Evolutionary conservation across 1,140 invertebrate species (phyloP), one percentile per base, ranked within the genome.

Genomic region (Homalodisca vitripennis): DNA sequence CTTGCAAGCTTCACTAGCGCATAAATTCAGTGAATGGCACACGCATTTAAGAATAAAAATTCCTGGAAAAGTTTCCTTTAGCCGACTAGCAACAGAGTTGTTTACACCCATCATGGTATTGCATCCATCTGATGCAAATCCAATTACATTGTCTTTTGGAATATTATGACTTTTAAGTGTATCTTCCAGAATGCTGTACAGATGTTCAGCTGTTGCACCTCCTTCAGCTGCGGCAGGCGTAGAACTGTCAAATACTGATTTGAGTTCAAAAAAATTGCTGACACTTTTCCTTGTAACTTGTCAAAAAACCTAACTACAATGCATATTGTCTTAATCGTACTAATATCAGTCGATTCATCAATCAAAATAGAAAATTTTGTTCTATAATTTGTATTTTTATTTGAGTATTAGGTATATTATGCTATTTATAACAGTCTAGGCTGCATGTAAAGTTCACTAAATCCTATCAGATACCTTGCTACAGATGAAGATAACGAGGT

Each of bases 11-110:
- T 80, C 71, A 67, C 73, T 76, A 0, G 75, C 76, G 70, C 75
- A 77, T 13, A 79, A 68, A 70, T 79, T 76, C 27, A 78, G 68
- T 27, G 75, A 78, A 68, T 81, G 79, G 67, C 78, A 79, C 13
- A 80, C 70, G 74, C 78, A 81, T 75, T 80, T 80, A 27, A 76
- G 70, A 2, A 80, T 72, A 14, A 55, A 63, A 2, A 80, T 76
- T 1, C 74, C 76, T 20, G 77, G 77, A n/a, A 34, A 71, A 51
- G 51, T 41, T 51, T 75, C 57, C 41, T 53, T 24, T 60, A 80
- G 70, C 66, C 75, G 46, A 22, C 26, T 67, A 12, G 74, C 72
- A 10, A 80, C 75, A 17, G 78, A 80, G 73, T 80, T 79, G 27
- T 75, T 24, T 12, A 26, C 31, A 1, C 78, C 79, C 73, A 80